Base-by-base conservation (phyloP, 2,888 invertebrate genomes). In the Cheilosia variabilis region DNA sequence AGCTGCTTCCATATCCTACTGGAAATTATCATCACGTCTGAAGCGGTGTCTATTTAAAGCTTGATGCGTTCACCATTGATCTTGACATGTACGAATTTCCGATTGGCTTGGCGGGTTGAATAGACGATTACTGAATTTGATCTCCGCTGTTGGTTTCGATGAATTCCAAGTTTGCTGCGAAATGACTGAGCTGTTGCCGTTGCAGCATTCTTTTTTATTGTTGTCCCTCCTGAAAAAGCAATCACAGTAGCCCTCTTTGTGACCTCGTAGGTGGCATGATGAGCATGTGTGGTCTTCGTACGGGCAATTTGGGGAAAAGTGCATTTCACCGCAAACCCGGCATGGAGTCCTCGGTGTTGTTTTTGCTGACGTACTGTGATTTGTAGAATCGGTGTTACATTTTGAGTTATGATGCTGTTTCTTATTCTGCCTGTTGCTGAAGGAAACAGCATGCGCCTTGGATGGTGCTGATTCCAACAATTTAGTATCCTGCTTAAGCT, bases 211-310 rank as follows among this genome's bases (percentile, higher is more conserved):
- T 31, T 19, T 19, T 45, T 63, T 37, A 19, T 63, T 63, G 13
- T 22, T 24, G 24, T 47, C 17, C 27, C 34, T 50, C 17, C 22
- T 78, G 10, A 62, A 55, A 37, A 81, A 81, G 37, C 69, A 81
- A 9, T 27, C 43, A 63, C 71, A 82, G 63, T 76, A 82, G 22
- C 81, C 76, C 37, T 82, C 76, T 96, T 93, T 89, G 93, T 95
- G 55, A 93, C 41, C 58, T 13, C n/a, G 9, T 10, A 17, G 37
- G 13, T 58, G 37, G 37, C 58, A 58, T 13, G 58, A 58, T 41
- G 52, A 24, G 22, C 52, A 52, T 9, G 9, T 47, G 34, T 57
- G 34, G 31, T 57, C 31, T n/a, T 17, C n/a, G 57, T 34, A 57
- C 6, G 10, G 31, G 57, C 57, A 57, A 2, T 57, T 34, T 0